Conservation (phyloP, 2,113 vertebrate species). For the Sula dactylatra region DNA sequence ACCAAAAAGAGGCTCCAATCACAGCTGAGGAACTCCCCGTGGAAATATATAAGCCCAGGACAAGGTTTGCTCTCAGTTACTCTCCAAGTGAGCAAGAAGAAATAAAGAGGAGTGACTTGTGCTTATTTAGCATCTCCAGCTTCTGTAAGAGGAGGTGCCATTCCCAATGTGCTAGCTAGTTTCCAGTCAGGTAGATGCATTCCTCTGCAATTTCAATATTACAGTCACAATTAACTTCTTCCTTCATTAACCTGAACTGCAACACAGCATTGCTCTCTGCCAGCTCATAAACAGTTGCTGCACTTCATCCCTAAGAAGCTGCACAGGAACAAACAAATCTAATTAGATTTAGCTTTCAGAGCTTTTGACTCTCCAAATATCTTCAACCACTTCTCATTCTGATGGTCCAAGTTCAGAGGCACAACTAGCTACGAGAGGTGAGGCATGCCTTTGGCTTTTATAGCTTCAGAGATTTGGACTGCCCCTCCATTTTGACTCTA, state of each 20-base stretch:
- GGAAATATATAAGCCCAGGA: not conserved
- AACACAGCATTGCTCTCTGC: not conserved
- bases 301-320: not conserved
- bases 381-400: not conserved
- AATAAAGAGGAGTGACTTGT: not conserved
- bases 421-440: not conserved
- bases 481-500: not conserved
- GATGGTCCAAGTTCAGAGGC: not conserved
- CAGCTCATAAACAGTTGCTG: not conserved
- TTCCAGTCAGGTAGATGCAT: not conserved
- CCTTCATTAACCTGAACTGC: conserved; percentile 16
- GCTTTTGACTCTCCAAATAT: not conserved
- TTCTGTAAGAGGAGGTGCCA: not conserved
- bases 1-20: not conserved
- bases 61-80: not conserved
- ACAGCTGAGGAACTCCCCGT: not conserved
- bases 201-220: not conserved
- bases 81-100: not conserved
- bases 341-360: not conserved
- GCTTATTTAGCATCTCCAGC: not conserved
- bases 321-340: not conserved
- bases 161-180: not conserved
- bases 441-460: not conserved
- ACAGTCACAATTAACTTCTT: not conserved
- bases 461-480: not conserved